Evolutionary conservation across 2,797 vertebrate genomes (phyloP).

Genomic region (Astyanax mexicanus): DNA sequence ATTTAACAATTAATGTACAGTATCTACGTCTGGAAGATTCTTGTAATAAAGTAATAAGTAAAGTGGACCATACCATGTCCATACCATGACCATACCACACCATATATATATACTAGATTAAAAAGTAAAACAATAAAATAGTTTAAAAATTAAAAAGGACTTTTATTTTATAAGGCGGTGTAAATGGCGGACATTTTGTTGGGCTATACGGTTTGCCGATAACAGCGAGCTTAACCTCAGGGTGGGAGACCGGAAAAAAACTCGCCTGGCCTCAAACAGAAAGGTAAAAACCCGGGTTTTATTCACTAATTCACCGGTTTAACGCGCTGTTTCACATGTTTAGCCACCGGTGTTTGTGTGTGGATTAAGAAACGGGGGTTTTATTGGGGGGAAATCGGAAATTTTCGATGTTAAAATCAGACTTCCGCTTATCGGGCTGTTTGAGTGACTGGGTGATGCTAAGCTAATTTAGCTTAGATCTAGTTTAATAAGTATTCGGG

Average conservation of each 20-base stretch:
- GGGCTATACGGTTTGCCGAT: conserved; percentile 9
- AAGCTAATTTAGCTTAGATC: neutral
- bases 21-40: too few species aligned
- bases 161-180: conserved; percentile 22
- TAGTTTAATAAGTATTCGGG: neutral
- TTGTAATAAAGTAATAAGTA: too few species aligned
- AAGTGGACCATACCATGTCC: too few species aligned
- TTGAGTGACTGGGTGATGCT: conserved; percentile 14
- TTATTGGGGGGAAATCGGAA: conserved; percentile 14
- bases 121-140: too few species aligned
- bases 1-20: too few species aligned
- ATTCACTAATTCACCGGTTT: neutral
- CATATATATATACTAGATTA: too few species aligned
- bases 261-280: conserved; percentile 29
- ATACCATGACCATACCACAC: too few species aligned
- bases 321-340: neutral
- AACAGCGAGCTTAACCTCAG: conserved; percentile 20
- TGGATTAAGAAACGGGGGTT: neutral
- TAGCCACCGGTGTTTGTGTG: rapidly evolving
- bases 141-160: neutral
- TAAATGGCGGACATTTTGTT: neutral
- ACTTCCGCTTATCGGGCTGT: conserved; percentile 51
- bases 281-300: conserved; percentile 4
- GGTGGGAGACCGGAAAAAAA: conserved; percentile 42
- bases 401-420: conserved; percentile 17